These are phyloP conservation scores for Glyphotaelius pellucidus DNA, from an alignment of 2,888 invertebrate species.

Conservation along the genomic window DNA sequence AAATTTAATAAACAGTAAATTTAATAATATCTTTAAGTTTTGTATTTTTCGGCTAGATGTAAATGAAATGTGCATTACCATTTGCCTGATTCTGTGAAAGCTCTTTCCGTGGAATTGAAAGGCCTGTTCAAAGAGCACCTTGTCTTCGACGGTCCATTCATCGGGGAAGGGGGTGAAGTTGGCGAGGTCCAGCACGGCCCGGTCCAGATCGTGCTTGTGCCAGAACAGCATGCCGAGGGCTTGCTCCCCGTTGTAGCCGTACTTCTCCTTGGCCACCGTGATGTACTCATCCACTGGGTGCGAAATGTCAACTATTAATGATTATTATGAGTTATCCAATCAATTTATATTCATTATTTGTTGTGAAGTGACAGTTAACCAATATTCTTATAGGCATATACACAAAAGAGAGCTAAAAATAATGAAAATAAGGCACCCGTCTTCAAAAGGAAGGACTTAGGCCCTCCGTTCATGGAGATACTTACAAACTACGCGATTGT, in stretches of 20 bases:
- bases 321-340: constrained; percentile 39
- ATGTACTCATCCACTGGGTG: constrained; percentile 96
- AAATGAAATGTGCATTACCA: constrained; percentile 80
- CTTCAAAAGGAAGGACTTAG: no score
- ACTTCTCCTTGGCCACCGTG: constrained; percentile 95
- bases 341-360: constrained; percentile 7
- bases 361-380: neutral
- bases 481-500: no score
- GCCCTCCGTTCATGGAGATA: no score
- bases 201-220: constrained; percentile 97
- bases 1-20: no score
- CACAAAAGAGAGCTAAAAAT: no score
- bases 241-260: constrained; percentile 98
- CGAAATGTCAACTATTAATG: constrained; percentile 39
- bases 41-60: no score
- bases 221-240: constrained; percentile 98
- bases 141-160: constrained; percentile 99
- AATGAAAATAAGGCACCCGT: no score
- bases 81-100: constrained; percentile 97
- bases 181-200: constrained; percentile 94
- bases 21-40: no score
- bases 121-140: constrained; percentile 98
- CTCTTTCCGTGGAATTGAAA: constrained; percentile 99
- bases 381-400: neutral
- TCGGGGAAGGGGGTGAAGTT: constrained; percentile 99